Evolutionary conservation across 2,797 vertebrate species (phyloP), one percentile per base, ranked within the genome.

Genomic region (Tolypeutes matacus): DNA sequence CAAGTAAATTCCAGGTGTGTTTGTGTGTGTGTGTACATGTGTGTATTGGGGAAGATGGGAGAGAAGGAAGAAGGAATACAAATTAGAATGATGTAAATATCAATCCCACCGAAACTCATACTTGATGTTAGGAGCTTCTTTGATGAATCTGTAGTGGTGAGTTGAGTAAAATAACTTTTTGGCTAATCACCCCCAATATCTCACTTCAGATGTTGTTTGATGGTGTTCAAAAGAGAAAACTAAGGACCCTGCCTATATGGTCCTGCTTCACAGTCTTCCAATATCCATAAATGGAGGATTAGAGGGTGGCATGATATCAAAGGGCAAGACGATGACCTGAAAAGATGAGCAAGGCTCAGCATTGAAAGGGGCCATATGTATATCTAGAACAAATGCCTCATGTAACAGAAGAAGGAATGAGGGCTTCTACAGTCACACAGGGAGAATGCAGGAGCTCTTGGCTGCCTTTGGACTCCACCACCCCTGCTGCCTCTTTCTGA

Each of bases 41-140:
- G 3, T 23, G 34, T 70, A 0, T 3, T 56, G 34, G 67, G 7
- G 53, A 80, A 20, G 53, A 46, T 80, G 39, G n/a, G 39, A 60
- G 60, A 83, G 36, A 65, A 60, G 70, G 65, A 84, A 73, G 64
- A 64, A 88, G 31, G 60, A 88, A 78, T 83, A 84, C 49, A 93
- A 91, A 94, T 93, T 73, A 89, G 65, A 93, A 72, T 58, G 53
- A n/a, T 94, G 56, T 73, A 64, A 86, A 27, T 80, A 81, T 70
- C 36, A 73, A 7, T 77, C 60, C 60, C 56, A 83, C 56, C 42
- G 51, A 94, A 93, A 89, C 62, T 73, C n/a, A 42, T 78, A 42
- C 93, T 94, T 86, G 56, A 78, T 49, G 67, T 82, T 70, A 86
- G 72, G 42, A 94, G 39, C 6, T 65, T 94, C 65, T 88, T 69